phyloP scores from a whole-genome alignment of 2,113 vertebrate species.

The Salvelinus namaycush region DNA sequence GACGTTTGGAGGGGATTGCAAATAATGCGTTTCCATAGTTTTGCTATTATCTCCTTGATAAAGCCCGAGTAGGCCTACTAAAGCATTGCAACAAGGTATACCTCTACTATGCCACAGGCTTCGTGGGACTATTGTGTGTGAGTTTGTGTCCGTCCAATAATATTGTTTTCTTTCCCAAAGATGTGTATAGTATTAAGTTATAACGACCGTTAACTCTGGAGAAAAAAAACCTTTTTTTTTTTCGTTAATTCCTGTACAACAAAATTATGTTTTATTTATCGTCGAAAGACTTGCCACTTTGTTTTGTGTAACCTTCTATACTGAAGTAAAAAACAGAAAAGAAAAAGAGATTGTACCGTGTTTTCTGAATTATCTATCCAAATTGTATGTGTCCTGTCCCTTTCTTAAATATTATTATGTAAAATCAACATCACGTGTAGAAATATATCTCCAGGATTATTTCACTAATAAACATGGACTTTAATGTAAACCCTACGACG shows the following conservation, averaged over 20 bases:
- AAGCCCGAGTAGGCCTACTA: constrained; percentile 75
- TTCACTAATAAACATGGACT: constrained; percentile 85
- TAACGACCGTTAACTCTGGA: constrained; percentile 78
- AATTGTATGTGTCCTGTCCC: constrained; percentile 78
- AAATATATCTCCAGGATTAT: constrained; percentile 83
- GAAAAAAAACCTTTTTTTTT: constrained; percentile 40
- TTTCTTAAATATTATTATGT: constrained; percentile 81
- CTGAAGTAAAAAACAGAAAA: constrained; percentile 82
- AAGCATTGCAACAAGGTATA: constrained; percentile 99
- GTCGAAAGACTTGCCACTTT: constrained; percentile 95
- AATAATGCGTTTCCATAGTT: constrained; percentile 60
- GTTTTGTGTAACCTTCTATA: constrained; percentile 97
- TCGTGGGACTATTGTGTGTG: constrained; percentile 88
- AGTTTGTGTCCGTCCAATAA: constrained; percentile 86
- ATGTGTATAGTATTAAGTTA: constrained; percentile 94
- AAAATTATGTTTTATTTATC: constrained; percentile 99
- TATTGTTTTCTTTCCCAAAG: constrained; percentile 83
- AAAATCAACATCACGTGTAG: constrained; percentile 84
- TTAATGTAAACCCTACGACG: constrained; percentile 60
- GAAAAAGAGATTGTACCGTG: constrained; percentile 74
- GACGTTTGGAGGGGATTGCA: constrained; percentile 69
- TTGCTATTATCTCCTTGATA: constrained; percentile 73
- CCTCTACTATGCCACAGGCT: constrained; percentile 93
- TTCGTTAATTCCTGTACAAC: constrained; percentile 93
- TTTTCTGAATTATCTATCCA: constrained; percentile 85